phyloP scores from a whole-genome alignment of 2,888 invertebrate genomes.

The Urechis unicinctus region DNA sequence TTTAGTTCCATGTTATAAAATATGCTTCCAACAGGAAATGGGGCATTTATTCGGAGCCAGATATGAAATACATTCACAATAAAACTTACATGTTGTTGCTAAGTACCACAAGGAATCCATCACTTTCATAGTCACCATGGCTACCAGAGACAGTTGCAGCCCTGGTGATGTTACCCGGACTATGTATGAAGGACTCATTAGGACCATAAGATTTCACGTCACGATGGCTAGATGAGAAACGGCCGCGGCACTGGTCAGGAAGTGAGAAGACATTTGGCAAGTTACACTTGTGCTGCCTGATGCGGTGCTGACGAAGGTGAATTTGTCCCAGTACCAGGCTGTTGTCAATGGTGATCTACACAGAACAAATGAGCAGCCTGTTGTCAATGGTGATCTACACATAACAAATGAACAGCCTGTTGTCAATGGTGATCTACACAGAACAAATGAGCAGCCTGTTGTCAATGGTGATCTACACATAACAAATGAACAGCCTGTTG shows the following conservation, averaged over 20 bases:
- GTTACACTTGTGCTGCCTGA: conserved; percentile 23
- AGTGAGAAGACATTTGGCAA: conserved; percentile 22
- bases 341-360: conserved; percentile 9
- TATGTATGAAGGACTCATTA: neutral
- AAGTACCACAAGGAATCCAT: conserved; percentile 26
- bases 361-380: no score
- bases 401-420: no score
- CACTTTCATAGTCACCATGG: conserved; percentile 31
- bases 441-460: no score
- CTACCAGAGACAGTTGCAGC: conserved; percentile 21
- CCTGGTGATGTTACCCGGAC: conserved; percentile 3
- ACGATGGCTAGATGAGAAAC: conserved; percentile 23
- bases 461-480: no score
- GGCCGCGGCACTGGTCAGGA: conserved; percentile 29
- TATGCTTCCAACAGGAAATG: no score
- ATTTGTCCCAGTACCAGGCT: conserved; percentile 33
- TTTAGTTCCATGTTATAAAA: no score
- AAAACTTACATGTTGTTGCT: conserved; percentile 3
- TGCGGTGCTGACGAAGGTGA: conserved; percentile 34
- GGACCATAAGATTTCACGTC: neutral
- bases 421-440: no score
- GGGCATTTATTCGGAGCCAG: neutral
- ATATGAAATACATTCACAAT: neutral
- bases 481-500: no score
- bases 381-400: no score